These are phyloP conservation scores for Lasioglossum figueresi DNA, from an alignment of 2,888 invertebrate species.

Conservation along the genomic window DNA sequence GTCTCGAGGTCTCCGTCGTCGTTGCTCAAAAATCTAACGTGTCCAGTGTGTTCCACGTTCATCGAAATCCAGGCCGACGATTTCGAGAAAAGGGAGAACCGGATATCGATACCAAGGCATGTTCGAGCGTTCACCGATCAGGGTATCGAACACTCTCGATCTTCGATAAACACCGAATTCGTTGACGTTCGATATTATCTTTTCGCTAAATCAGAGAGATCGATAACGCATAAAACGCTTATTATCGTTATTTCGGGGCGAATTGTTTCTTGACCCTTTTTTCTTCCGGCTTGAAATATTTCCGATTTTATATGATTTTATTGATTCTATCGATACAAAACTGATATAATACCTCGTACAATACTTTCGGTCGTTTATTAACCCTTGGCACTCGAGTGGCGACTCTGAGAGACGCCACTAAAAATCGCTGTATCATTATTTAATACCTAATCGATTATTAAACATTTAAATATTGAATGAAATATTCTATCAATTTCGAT, in stretches of 20 bases:
- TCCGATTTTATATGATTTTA: no score
- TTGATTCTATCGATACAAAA: no score
- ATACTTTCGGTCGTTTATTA: no score
- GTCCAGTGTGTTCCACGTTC: not conserved
- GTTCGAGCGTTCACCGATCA: constrained; percentile 7
- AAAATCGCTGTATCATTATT: no score
- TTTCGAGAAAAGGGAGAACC: not conserved
- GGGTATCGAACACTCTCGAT: not conserved
- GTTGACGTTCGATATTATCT: not conserved
- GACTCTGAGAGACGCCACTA: no score
- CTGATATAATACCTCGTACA: no score
- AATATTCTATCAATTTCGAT: no score
- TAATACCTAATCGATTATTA: no score
- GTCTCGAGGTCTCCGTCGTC: not conserved
- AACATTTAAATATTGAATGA: no score
- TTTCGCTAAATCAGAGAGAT: not conserved
- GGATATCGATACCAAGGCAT: not conserved
- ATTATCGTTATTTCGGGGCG: not conserved
- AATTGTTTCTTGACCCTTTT: not conserved
- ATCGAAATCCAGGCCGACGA: not conserved
- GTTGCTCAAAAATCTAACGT: not conserved
- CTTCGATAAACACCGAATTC: not conserved
- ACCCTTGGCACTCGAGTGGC: no score
- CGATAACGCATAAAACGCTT: not conserved
- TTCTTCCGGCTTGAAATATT: no score